phyloP scores from a whole-genome alignment of 2,113 vertebrate species.

The Chaetodon auriga region DNA sequence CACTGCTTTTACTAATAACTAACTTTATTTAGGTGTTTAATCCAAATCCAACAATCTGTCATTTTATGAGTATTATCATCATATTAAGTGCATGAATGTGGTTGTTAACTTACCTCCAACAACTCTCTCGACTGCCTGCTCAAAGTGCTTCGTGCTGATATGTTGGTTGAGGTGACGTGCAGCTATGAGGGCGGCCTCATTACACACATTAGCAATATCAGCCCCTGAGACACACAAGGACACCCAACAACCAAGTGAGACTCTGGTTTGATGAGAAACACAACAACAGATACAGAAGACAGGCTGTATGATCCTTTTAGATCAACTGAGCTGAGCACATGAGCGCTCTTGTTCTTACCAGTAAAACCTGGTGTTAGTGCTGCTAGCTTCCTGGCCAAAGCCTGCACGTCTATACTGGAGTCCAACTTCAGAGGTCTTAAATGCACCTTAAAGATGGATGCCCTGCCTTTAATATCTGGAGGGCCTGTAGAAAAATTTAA shows the following conservation, averaged over 20 bases:
- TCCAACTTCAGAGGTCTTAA: slow-evolving; percentile 85
- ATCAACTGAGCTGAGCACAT: not conserved
- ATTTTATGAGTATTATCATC: not conserved
- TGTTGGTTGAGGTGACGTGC: slow-evolving; percentile 85
- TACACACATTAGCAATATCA: slow-evolving; percentile 87
- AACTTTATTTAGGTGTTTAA: not conserved
- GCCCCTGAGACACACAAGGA: slow-evolving; percentile 78
- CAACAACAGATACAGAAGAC: not conserved
- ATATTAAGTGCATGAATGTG: not conserved
- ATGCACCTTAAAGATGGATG: slow-evolving; percentile 88
- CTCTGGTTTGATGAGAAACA: not conserved
- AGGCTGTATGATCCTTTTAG: not conserved
- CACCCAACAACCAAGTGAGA: slow-evolving; percentile 12
- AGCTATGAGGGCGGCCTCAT: slow-evolving; percentile 87
- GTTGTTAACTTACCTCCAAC: slow-evolving; percentile 88
- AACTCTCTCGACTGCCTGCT: slow-evolving; percentile 95
- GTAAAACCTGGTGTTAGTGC: slow-evolving; percentile 86
- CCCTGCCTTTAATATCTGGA: slow-evolving; percentile 87
- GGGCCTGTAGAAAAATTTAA: slow-evolving; percentile 78
- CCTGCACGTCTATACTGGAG: slow-evolving; percentile 67
- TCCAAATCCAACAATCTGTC: not conserved
- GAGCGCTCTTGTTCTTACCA: slow-evolving; percentile 72
- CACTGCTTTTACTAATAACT: not conserved
- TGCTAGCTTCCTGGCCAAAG: slow-evolving; percentile 81
- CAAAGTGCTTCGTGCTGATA: slow-evolving; percentile 89